Conservation (phyloP, 2,888 invertebrate species). For the Ommatoiulus sabulosus region DNA sequence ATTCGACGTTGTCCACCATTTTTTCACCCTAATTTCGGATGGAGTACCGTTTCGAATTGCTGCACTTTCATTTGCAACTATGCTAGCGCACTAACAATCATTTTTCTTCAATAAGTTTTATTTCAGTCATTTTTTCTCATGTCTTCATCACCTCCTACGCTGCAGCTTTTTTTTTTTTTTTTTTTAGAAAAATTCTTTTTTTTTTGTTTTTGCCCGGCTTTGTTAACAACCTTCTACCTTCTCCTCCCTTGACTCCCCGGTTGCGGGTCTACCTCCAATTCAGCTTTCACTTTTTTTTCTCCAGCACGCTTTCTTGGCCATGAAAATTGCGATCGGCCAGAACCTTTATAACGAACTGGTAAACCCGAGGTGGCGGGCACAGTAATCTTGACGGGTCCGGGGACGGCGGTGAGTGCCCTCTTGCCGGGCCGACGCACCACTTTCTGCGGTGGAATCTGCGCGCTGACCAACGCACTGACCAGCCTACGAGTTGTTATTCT, state of each 20-base stretch:
- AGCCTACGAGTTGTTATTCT: background rate
- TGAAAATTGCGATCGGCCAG: slow-evolving; percentile 2
- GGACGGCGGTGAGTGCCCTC: slow-evolving; percentile 28
- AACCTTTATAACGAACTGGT: slow-evolving; percentile 28
- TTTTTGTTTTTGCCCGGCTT: background rate
- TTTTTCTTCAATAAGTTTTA: slow-evolving; percentile 5
- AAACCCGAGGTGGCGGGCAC: slow-evolving; percentile 9
- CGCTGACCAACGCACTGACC: background rate
- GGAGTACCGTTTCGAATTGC: background rate
- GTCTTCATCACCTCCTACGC: slow-evolving; percentile 34
- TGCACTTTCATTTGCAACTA: background rate
- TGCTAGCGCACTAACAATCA: background rate
- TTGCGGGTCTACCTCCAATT: background rate
- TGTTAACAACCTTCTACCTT: slow-evolving; percentile 17
- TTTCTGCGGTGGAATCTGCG: background rate
- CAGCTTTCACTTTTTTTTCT: background rate
- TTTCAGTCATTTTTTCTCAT: slow-evolving; percentile 22
- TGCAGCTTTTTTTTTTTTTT: background rate
- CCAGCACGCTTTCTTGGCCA: slow-evolving; percentile 1
- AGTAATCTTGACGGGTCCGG: background rate
- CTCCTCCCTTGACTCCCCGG: background rate
- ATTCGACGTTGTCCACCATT: background rate
- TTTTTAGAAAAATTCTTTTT: background rate
- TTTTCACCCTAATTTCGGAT: background rate
- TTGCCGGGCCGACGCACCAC: background rate